Base-by-base conservation (phyloP, 2,797 vertebrate genomes). In the Craterocephalus amniculus region DNA sequence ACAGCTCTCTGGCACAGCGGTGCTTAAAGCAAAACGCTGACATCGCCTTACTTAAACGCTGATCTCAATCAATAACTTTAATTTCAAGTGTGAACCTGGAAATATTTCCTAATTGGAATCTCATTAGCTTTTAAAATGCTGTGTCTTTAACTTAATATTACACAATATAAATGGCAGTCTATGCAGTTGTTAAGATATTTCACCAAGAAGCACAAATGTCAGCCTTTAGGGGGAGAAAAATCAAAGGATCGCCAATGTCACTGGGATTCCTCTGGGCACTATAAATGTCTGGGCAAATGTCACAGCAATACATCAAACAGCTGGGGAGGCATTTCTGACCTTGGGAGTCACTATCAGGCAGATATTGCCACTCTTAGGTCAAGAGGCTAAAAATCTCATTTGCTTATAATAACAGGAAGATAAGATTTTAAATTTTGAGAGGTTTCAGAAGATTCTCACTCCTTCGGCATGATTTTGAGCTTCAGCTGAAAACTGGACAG, bases 191-290 rank as follows among this genome's bases (percentile, higher is more conserved):
- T 22, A 2, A 45, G 7, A 59, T 4, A 34, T 55, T 60, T 60
- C 3, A 16, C 24, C 2, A 54, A 69, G 36, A 75, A 45, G 20
- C 35, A 64, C 35, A 75, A 75, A 45, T 55, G 35, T 58, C 55
- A 64, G 34, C 38, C 20, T 35, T 35, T 8, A 63, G 56, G 13
- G 9, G n/a, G 1, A 13, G 12, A 20, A n/a, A 31, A 31, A 14
- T 36, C 29, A 58, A 40, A 40, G 22, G 32, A 58, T 27, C 4
- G 7, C 35, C 7, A 67, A 56, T 29, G 45, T 58, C 35, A 45
- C 38, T 22, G 29, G n/a, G n/a, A 48, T 34, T 64, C 34, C 24
- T 35, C 22, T 58, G 56, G 31, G 40, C 35, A n/a, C 6, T 35
- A 27, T 35, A 14, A 56, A 70, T 40, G 18, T 45, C 35, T 58